phyloP scores from a whole-genome alignment of 2,797 vertebrate species.

The Rhodeus uyekii region DNA sequence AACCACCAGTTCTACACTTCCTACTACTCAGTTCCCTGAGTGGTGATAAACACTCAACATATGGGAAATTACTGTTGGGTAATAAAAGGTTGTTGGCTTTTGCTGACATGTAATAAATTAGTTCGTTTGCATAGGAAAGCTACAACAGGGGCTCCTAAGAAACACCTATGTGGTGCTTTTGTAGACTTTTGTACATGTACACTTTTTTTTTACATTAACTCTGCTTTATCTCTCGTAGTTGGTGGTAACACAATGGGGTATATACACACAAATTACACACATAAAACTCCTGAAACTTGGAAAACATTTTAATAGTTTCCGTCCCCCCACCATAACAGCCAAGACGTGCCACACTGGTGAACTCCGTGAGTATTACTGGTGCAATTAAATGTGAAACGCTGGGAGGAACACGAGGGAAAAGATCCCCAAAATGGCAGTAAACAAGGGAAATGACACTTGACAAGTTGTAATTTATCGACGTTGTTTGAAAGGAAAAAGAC shows the following conservation, averaged over 20 bases:
- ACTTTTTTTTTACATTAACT: constrained; percentile 54
- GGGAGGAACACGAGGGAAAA: constrained; percentile 67
- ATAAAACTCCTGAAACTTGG: constrained; percentile 77
- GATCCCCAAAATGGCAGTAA: constrained; percentile 80
- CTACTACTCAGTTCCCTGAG: constrained; percentile 62
- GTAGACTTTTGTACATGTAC: constrained; percentile 59
- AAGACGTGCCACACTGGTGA: constrained; percentile 71
- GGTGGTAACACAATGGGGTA: constrained; percentile 79
- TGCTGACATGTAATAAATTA: constrained; percentile 82
- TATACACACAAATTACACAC: constrained; percentile 79
- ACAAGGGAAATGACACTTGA: constrained; percentile 83
- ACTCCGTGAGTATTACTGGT: constrained; percentile 72
- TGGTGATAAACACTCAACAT: constrained; percentile 78
- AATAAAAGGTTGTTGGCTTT: constrained; percentile 79
- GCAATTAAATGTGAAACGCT: constrained; percentile 82
- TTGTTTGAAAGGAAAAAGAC: constrained; percentile 74
- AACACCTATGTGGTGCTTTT: constrained; percentile 71
- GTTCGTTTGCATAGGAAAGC: constrained; percentile 74
- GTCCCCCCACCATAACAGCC: constrained; percentile 68
- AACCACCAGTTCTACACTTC: constrained; percentile 52
- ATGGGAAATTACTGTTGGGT: constrained; percentile 80
- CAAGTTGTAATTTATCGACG: constrained; percentile 83
- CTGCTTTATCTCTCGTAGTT: constrained; percentile 71
- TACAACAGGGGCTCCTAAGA: constrained; percentile 73
- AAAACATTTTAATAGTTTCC: constrained; percentile 84